A percentile compares a stretch with the other conserved stretches of the same genome.
These are phyloP conservation scores for Harpagifer antarcticus DNA, from an alignment of 2,797 vertebrate genomes.

Conservation along the genomic window DNA sequence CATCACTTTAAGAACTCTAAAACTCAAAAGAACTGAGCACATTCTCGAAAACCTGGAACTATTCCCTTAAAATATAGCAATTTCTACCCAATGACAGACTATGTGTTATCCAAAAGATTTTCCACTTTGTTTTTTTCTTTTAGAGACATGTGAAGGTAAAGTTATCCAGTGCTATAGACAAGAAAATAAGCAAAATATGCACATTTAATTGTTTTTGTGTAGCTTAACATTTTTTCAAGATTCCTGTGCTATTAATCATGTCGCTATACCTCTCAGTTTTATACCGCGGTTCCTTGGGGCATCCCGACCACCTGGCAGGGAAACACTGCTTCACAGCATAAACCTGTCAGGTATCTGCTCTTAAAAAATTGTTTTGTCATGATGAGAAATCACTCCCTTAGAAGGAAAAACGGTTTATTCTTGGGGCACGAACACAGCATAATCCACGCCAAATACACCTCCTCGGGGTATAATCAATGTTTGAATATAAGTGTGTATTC, in stretches of 20 bases:
- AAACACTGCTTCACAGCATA: slow-evolving; percentile 2
- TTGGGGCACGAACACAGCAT: slow-evolving; percentile 18
- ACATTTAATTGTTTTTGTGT: background rate
- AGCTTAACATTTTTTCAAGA: too few species aligned
- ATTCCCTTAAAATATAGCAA: background rate
- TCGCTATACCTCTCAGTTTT: background rate
- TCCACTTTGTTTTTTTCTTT: background rate
- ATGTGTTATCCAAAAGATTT: background rate
- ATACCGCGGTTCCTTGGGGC: background rate
- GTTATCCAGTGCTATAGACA: background rate
- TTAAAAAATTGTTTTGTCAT: slow-evolving; percentile 15
- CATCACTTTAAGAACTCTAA: background rate
- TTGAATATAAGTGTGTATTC: slow-evolving; percentile 29
- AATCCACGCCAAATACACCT: slow-evolving; percentile 35
- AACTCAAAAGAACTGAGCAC: background rate
- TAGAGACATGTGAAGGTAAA: background rate
- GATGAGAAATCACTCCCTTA: slow-evolving; percentile 21
- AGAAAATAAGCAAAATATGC: background rate
- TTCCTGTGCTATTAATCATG: slow-evolving; percentile 21
- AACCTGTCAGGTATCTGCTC: slow-evolving; percentile 28
- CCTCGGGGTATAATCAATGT: slow-evolving; percentile 41
- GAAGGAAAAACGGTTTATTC: slow-evolving; percentile 36
- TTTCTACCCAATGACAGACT: background rate
- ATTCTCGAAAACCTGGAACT: background rate
- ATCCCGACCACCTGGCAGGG: background rate